Evolutionary conservation across 1,140 invertebrate species (phyloP), one percentile per base, ranked within the genome.

Genomic region (Gryllus bimaculatus): DNA sequence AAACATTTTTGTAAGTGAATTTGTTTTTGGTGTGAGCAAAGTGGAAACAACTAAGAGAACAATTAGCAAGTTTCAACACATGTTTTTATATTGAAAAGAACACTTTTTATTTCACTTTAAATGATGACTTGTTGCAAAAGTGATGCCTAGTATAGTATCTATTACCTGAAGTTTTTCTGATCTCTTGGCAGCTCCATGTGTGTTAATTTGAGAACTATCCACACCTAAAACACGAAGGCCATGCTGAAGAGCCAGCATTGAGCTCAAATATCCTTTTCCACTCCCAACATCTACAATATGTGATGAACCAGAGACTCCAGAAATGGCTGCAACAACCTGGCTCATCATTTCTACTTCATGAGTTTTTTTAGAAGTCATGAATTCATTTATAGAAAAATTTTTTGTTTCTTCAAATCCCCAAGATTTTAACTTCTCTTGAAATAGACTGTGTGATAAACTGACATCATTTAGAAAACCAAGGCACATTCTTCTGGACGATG

Each of bases 201-300:
- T 91, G 84, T 93, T 93, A 13, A 84, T 83, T 76, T 86, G 82
- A 47, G 90, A 91, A 21, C 92, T 91, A 86, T 97, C 95, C 3
- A 97, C 89, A 7, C 94, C 94, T 7, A 96, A 86, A 47, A 95
- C 92, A 39, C 90, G 90, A 77, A 94, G 85, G 8, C 89, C 84
- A 86, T 93, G 90, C 79, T 91, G 88, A 8, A 95, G 88, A 1
- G 92, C 89, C 75, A 97, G 85, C 78, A 92, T 88, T 0, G 91
- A 91, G 48, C 93, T 93, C 0, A 96, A 85, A 86, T 96, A 95
- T 0, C 94, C 95, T 85, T 94, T 94, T 0, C 95, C 95, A 85
- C 95, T 95, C 0, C 95, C 95, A 49, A 94, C 90, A 85, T 97
- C 95, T 74, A 96, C 89, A 80, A 95, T 88, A 83, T 89, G 87